Evolutionary conservation across 2,797 vertebrate genomes (phyloP).

Genomic region (Siniperca obscura): DNA sequence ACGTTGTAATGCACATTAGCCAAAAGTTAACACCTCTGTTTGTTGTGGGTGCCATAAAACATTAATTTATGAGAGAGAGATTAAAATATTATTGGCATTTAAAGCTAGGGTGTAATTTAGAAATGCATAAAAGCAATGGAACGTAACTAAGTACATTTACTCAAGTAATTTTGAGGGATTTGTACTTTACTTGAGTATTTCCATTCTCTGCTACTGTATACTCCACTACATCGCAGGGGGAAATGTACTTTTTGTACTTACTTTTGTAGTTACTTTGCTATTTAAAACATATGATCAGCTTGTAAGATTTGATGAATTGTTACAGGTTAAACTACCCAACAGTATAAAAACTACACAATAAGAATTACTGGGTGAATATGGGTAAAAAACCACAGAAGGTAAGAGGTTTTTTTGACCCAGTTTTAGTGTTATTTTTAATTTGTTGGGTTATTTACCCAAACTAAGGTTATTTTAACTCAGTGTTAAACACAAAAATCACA

Average conservation of each 20-base stretch:
- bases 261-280: not conserved
- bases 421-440: too few species aligned
- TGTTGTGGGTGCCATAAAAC: conserved; percentile 20
- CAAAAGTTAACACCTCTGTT: conserved; percentile 49
- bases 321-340: not conserved
- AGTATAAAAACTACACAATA: not conserved
- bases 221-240: too few species aligned
- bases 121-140: conserved; percentile 6
- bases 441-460: too few species aligned
- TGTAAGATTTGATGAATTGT: not conserved
- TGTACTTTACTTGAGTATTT: not conserved
- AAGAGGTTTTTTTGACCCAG: not conserved
- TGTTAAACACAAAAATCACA: too few species aligned
- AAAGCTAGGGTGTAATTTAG: not conserved
- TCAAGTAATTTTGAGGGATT: not conserved
- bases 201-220: not conserved
- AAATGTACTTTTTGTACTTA: not conserved
- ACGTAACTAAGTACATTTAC: not conserved
- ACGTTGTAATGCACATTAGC: conserved; percentile 38
- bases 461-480: too few species aligned
- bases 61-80: conserved; percentile 33
- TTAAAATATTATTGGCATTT: conserved; percentile 21
- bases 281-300: not conserved
- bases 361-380: not conserved
- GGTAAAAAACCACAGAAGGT: too few species aligned